Evolutionary conservation across 2,113 vertebrate species (phyloP).

Genomic region (Pandion haliaetus): DNA sequence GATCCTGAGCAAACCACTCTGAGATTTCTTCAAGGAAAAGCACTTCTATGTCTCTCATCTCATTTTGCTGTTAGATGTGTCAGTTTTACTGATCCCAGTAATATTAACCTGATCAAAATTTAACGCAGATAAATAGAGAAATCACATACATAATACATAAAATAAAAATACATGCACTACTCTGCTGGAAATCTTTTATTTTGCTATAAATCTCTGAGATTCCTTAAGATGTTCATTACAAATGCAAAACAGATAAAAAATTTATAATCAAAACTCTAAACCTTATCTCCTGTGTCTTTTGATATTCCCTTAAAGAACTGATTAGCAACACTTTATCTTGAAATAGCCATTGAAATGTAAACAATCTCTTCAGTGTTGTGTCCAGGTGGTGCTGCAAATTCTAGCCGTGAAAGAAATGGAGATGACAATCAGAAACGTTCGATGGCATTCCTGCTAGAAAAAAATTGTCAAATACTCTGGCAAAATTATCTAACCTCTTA

Average conservation of each 20-base stretch:
- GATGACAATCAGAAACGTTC: neutral
- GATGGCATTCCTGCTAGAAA: neutral
- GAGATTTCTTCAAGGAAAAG: slow-evolving; percentile 9
- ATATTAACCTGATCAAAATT: slow-evolving; percentile 21
- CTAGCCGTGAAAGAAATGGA: neutral
- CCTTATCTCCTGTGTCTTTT: neutral
- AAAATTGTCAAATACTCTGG: neutral
- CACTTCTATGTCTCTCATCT: neutral
- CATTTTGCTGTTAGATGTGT: neutral
- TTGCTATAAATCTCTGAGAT: neutral
- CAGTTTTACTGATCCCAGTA: neutral
- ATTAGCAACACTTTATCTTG: neutral
- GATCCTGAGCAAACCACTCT: neutral
- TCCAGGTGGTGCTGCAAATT: neutral
- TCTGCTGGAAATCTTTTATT: slow-evolving; percentile 5
- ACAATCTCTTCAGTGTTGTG: neutral
- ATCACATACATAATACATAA: slow-evolving; percentile 26
- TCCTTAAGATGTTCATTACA: slow-evolving; percentile 31
- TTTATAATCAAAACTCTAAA: slow-evolving; percentile 20
- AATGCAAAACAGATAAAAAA: neutral
- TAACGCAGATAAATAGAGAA: slow-evolving; percentile 26
- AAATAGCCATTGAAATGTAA: neutral
- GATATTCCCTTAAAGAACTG: neutral
- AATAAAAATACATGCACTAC: neutral
- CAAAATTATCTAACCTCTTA: neutral